phyloP scores from a whole-genome alignment of 2,797 vertebrate genomes.

The Kryptopterus vitreolus region DNA sequence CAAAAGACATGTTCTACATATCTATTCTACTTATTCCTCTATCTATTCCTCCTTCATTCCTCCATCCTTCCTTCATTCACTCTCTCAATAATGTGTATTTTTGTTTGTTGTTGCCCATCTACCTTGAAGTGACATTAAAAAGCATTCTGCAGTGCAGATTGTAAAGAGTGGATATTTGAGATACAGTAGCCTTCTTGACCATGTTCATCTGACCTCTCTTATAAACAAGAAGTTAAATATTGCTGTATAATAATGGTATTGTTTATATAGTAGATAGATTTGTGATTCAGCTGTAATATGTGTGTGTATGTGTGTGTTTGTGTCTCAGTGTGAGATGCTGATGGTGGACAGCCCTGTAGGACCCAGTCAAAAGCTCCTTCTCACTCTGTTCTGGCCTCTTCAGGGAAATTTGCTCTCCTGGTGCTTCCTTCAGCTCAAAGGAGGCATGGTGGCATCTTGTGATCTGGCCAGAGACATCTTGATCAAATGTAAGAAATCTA shows the following conservation, averaged over 20 bases:
- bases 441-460: constrained; percentile 66
- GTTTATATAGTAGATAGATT: neutral
- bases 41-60: too few relatives aligned
- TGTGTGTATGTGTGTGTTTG: neutral
- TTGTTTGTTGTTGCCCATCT: neutral
- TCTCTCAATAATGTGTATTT: too few relatives aligned
- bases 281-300: neutral
- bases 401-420: constrained; percentile 94
- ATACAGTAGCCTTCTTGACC: too few relatives aligned
- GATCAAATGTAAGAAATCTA: constrained; percentile 81
- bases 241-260: too few relatives aligned
- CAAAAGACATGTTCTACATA: too few relatives aligned
- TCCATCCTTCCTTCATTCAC: too few relatives aligned
- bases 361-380: constrained; percentile 80
- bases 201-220: neutral
- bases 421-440: constrained; percentile 94
- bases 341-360: constrained; percentile 76
- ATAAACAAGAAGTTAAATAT: neutral
- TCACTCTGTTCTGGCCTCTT: constrained; percentile 94
- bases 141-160: neutral
- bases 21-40: too few relatives aligned
- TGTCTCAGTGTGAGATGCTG: constrained; percentile 86
- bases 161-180: neutral
- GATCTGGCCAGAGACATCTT: constrained; percentile 84
- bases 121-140: too few relatives aligned